Evolutionary conservation across 2,888 invertebrate genomes (phyloP).

Genomic region (Microctonus brassicae): DNA sequence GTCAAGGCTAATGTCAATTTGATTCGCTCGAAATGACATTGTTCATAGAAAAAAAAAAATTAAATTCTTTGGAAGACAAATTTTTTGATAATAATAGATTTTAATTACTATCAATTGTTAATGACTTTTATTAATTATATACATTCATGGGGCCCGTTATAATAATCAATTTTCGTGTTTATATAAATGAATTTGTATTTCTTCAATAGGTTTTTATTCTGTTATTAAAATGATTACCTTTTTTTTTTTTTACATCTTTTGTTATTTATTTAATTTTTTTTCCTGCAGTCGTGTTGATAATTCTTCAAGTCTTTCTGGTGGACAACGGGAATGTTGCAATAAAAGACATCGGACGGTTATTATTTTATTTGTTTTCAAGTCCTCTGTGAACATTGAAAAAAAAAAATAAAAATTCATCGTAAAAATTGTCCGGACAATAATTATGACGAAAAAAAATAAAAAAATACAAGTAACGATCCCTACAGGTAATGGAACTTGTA

Average conservation of each 20-base stretch:
- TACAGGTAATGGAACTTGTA: too few species aligned
- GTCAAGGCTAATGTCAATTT: background rate
- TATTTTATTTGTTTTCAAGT: background rate
- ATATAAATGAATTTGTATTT: background rate
- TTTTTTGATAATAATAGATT: background rate
- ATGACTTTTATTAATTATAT: background rate
- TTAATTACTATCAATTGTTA: background rate
- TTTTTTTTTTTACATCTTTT: background rate
- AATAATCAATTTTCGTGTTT: background rate
- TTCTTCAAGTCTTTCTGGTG: background rate
- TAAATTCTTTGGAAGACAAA: background rate
- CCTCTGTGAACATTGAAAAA: background rate
- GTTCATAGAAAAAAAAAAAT: background rate
- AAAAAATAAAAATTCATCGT: background rate
- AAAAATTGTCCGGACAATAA: background rate
- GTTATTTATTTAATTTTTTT: background rate
- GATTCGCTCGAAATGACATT: background rate
- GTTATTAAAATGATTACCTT: background rate
- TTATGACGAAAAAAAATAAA: background rate
- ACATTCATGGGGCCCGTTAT: background rate
- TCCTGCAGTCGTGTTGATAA: background rate
- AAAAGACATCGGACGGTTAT: background rate
- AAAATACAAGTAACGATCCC: background rate
- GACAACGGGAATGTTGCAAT: background rate
- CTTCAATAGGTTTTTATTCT: background rate